phyloP scores from a whole-genome alignment of 2,888 invertebrate genomes.

The Drosophila anceps region DNA sequence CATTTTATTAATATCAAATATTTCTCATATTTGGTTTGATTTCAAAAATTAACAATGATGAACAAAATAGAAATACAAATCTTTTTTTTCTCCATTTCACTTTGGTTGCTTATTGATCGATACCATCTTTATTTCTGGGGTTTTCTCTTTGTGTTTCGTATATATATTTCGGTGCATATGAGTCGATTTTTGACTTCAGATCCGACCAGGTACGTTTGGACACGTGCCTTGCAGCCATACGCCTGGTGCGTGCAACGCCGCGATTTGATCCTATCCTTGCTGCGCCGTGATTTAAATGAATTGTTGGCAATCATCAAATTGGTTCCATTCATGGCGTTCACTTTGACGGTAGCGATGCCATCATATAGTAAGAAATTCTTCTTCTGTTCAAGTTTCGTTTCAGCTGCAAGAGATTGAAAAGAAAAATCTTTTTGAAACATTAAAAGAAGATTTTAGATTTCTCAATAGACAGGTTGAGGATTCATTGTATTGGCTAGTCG shows the following conservation, averaged over 20 bases:
- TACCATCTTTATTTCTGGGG: too few species aligned
- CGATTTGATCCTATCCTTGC: neutral
- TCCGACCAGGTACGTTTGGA: neutral
- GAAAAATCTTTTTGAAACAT: neutral
- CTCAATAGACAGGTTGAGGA: neutral
- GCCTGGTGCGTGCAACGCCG: neutral
- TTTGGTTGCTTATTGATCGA: too few species aligned
- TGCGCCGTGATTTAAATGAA: neutral
- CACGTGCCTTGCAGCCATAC: neutral
- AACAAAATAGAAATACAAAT: neutral
- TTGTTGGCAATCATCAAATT: neutral
- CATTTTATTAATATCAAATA: neutral
- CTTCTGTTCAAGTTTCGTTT: neutral
- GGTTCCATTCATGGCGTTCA: neutral
- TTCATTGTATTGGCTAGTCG: neutral
- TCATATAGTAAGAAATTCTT: neutral
- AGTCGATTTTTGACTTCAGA: neutral
- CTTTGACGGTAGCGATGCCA: neutral
- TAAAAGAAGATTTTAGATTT: neutral
- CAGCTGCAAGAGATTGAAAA: slow-evolving; percentile 4
- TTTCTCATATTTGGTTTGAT: neutral
- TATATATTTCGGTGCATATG: too few species aligned
- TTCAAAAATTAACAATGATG: neutral
- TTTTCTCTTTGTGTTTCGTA: too few species aligned
- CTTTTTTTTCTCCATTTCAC: neutral